Base-by-base conservation (phyloP, 2,797 vertebrate genomes). In the Buphagus erythrorhynchus region DNA sequence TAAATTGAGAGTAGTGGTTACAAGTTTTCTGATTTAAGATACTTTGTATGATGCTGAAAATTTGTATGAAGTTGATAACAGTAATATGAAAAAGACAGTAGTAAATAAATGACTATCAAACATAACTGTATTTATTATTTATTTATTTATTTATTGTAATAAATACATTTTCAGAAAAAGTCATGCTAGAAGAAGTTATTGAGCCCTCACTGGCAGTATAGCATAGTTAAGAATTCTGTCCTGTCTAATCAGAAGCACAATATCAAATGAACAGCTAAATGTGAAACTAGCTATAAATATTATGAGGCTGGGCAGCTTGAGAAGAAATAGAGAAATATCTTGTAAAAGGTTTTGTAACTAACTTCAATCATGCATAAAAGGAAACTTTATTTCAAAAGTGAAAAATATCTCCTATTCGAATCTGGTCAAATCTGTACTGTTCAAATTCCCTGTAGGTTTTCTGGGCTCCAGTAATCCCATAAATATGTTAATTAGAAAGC, bases 401-500 rank as follows among this genome's bases (percentile, higher is more conserved):
- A 61, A 86, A 87, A 88, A 43, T 65, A 8, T 49, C 49, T 68
- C 17, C 45, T 52, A 29, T 59, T 67, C 1, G 5, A 67, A 51
- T 36, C 18, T n/a, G 26, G 18, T 59, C 22, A 58, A 67, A 36
- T 59, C 24, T 43, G 58, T 71, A 28, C 45, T 84, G 18, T 77
- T 72, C 29, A 80, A 68, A 79, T 75, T 91, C 49, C 31, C 54
- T 26, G 29, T 31, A 54, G 42, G 48, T 74, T 82, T 77, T 62
- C 73, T 68, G 29, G 67, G 48, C 48, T 83, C 16, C 42, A 61
- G 42, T 46, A 58, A 48, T 62, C 21, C 46, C 49, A 63, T 83
- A 95, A 92, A 85, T 68, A 95, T 77, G 58, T 75, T 95, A 85
- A 88, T 80, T 84, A 71, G 43, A 54, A 66, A 86, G 54, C 33